Conservation (phyloP, 2,113 vertebrate genomes). For the Clarias batrachus region DNA sequence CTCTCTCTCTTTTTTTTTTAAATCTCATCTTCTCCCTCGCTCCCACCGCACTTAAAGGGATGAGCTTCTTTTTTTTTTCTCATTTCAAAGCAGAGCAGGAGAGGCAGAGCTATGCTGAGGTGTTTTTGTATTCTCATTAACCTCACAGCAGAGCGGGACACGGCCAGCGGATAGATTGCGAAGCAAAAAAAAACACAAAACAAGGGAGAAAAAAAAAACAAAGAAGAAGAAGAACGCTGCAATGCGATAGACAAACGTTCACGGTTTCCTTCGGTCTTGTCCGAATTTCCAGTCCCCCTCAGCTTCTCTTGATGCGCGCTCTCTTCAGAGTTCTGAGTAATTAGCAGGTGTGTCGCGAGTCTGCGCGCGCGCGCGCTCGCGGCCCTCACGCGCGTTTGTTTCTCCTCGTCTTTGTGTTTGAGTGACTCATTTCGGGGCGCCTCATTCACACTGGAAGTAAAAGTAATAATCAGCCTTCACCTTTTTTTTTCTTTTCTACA, state of each 20-base stretch:
- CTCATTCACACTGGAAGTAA: slow-evolving; percentile 34
- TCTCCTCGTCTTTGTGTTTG: not conserved
- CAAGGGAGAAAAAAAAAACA: not conserved
- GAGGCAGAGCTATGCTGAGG: slow-evolving; percentile 7
- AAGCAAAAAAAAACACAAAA: slow-evolving; percentile 6
- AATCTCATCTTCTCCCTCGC: not conserved
- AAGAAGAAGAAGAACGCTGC: not conserved
- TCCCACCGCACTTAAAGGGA: slow-evolving; percentile 20
- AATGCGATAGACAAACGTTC: slow-evolving; percentile 13
- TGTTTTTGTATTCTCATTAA: slow-evolving; percentile 37
- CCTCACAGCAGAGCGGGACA: slow-evolving; percentile 51
- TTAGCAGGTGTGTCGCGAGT: slow-evolving; percentile 33
- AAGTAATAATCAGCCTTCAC: slow-evolving; percentile 27
- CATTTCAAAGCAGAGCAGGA: slow-evolving; percentile 10
- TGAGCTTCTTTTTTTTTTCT: not conserved
- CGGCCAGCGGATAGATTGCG: not conserved
- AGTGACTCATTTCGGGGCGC: slow-evolving; percentile 39
- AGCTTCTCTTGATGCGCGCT: not conserved
- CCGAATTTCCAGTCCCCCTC: not conserved
- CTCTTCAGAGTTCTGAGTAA: slow-evolving; percentile 20
- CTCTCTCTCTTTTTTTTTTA: not conserved
- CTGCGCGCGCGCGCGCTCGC: not conserved
- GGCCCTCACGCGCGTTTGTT: not conserved
- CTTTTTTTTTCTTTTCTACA: slow-evolving; percentile 3
- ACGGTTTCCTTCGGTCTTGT: not conserved